phyloP scores from a whole-genome alignment of 2,888 invertebrate genomes.

The Pomacea canaliculata region DNA sequence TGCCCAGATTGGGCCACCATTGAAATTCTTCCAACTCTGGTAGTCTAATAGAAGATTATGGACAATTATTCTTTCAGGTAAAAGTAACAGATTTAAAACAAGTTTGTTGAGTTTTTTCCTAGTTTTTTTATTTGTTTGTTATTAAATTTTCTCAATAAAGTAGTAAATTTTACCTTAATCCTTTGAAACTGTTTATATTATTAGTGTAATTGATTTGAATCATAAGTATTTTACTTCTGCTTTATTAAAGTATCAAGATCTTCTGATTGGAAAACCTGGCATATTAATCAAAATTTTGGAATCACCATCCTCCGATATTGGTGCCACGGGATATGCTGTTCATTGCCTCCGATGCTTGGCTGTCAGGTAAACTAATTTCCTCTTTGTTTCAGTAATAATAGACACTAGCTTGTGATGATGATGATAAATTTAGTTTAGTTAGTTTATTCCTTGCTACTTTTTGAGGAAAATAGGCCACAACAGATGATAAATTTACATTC shows the following conservation, averaged over 20 bases:
- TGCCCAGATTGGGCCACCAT: slow-evolving; percentile 53
- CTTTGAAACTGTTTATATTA: neutral
- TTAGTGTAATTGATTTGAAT: neutral
- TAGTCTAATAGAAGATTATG: slow-evolving; percentile 23
- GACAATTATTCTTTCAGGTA: slow-evolving; percentile 14
- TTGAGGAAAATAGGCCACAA: too few relatives aligned
- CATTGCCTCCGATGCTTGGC: slow-evolving; percentile 21
- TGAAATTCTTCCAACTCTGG: slow-evolving; percentile 46
- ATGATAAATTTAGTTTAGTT: too few relatives aligned
- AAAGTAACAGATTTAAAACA: neutral
- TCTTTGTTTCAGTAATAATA: neutral
- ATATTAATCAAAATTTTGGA: slow-evolving; percentile 42
- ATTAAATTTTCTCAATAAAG: too few relatives aligned
- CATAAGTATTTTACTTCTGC: neutral
- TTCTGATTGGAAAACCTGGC: slow-evolving; percentile 56
- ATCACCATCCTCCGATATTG: neutral
- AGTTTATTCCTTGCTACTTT: neutral
- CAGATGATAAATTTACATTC: too few relatives aligned
- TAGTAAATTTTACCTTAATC: too few relatives aligned
- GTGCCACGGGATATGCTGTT: slow-evolving; percentile 1
- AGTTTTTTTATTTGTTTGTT: too few relatives aligned
- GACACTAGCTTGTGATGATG: neutral
- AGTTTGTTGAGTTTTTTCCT: too few relatives aligned
- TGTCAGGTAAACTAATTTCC: neutral
- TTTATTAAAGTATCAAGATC: slow-evolving; percentile 53